Conservation (phyloP, 1,140 invertebrate genomes). For the Vollenhovia emeryi region DNA sequence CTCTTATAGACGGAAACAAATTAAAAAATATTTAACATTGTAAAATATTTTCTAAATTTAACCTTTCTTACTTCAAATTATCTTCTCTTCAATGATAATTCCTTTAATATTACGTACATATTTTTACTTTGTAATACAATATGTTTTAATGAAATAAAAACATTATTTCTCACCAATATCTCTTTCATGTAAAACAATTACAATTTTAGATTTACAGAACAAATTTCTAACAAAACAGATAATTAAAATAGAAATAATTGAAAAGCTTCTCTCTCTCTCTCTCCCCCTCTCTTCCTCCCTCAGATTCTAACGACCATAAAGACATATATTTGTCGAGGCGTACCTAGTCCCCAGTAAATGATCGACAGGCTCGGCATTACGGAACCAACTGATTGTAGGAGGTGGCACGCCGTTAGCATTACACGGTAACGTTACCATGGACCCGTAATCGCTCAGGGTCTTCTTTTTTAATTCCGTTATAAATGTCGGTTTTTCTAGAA, state of each 20-base stretch:
- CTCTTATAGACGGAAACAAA: background rate
- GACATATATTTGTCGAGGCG: conserved; percentile 14
- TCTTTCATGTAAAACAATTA: background rate
- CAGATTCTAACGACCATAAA: background rate
- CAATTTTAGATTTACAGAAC: background rate
- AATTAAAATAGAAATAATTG: background rate
- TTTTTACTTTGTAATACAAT: conserved; percentile 1
- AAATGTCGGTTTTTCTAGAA: conserved; percentile 91
- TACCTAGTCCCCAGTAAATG: conserved; percentile 81
- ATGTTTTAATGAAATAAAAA: background rate
- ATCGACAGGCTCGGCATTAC: conserved; percentile 88
- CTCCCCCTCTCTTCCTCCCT: background rate
- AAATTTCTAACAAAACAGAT: background rate
- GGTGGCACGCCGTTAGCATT: conserved; percentile 91
- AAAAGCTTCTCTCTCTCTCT: background rate
- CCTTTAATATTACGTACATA: background rate
- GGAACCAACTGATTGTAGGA: conserved; percentile 93
- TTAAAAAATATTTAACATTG: background rate
- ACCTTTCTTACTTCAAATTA: background rate
- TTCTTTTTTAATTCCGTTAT: conserved; percentile 89
- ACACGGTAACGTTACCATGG: conserved; percentile 90
- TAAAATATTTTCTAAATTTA: conserved; percentile 9
- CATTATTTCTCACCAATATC: background rate
- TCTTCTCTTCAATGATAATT: background rate
- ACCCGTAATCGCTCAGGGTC: conserved; percentile 92